Evolutionary conservation across 2,113 vertebrate genomes (phyloP), one percentile per base, ranked within the genome.

Genomic region (Taurulus bubalis): DNA sequence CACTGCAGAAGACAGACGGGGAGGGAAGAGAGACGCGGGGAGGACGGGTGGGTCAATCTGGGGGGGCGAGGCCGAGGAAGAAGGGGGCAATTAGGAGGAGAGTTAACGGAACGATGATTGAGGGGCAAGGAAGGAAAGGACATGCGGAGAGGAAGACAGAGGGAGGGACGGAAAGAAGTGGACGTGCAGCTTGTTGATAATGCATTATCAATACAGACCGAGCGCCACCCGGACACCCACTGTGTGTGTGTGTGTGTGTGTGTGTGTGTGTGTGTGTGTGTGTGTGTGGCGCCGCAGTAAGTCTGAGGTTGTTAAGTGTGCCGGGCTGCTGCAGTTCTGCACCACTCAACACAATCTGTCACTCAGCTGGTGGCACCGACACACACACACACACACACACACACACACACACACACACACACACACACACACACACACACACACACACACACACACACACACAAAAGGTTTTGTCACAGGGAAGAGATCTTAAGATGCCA

Each of bases 251-350:
- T 66, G 58, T 56, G 71, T 63, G 73, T 59, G 78, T 20, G 60
- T 58, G 60, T 60, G 53, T 76, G 53, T 63, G 47, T 65, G 59
- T 75, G 63, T 75, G 82, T 55, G 75, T 55, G 70, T 47, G 63
- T 79, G 72, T 62, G 59, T 66, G 28, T 24, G 51, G 15, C 42
- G 67, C 75, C 2, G 34, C 78, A 85, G 78, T 72, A 66, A 68
- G 75, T 85, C 77, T 72, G 82, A 71, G 42, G 62, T 68, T 83
- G 88, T 87, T 83, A 72, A 84, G 79, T 80, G 75, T 76, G 85
- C 68, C 40, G 62, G 83, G 77, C 83, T 89, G 91, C 88, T 90
- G 87, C 85, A 90, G 91, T 91, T 91, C 86, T 86, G 86, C 89
- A 89, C 79, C 78, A 85, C 86, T 93, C 80, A 75, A 66, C 84